Base-by-base conservation (phyloP, 2,113 vertebrate genomes). In the Marcusenius ussheri region DNA sequence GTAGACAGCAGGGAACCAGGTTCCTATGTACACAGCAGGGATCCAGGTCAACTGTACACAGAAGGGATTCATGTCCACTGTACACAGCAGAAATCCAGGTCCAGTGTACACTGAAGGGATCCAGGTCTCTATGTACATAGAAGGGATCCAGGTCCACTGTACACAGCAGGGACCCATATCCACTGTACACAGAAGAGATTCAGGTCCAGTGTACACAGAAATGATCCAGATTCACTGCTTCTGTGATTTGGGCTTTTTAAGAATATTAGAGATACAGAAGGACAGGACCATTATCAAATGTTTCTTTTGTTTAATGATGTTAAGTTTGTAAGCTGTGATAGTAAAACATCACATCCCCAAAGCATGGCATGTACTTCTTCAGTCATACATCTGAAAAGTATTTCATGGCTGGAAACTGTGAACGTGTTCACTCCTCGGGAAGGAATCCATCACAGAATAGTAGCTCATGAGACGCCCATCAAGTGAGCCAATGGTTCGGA, bases 401-500 rank as follows among this genome's bases (percentile, higher is more conserved):
- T 42, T 80, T 35, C 6, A 19, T 80, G 74, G 74, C 74, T 39
- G 70, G 27, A 39, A 77, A 39, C 70, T 80, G 35, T 80, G 35
- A 80, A 42, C 8, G 39, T 19, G 31, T 80, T 80, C 74, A 17
- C 74, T 17, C 5, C 35, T 21, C 2, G 11, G 74, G 74, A 80
- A 80, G 19, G 13, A 80, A 17, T 39, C 70, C 70, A 19, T 39
- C 35, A 80, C 13, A 7, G 35, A 77, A 39, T 39, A 15, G 35
- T 17, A 39, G 31, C 94, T 94, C 83, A 84, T 92, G 90, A 88
- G 90, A 91, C 89, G 70, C 91, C 93, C 92, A 94, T 94, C 92
- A 95, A 95, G 94, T 93, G 92, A 89, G 91, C 90, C 93, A 27
- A 91, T 89, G 93, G 94, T 94, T 96, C 94, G 95, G 7, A 88